Conservation (phyloP, 2,113 vertebrate species). For the Cygnus buccinator region DNA sequence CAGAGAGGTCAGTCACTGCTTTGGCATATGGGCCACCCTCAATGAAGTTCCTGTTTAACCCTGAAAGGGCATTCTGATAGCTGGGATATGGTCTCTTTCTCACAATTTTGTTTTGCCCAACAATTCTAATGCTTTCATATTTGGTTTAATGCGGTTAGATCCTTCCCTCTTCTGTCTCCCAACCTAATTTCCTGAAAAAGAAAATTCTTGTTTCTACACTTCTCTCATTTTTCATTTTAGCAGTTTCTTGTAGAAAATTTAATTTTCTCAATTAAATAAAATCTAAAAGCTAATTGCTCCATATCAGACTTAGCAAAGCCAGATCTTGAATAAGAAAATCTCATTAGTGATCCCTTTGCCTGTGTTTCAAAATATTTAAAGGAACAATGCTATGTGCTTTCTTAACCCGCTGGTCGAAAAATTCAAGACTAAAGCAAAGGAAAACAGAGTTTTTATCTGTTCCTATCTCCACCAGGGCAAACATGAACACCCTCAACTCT, state of each 20-base stretch:
- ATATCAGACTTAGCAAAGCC: neutral
- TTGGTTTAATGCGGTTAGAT: neutral
- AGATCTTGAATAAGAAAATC: neutral
- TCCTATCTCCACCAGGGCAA: neutral
- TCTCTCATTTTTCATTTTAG: neutral
- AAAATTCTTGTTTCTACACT: neutral
- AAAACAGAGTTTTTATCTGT: neutral
- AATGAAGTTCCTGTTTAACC: neutral
- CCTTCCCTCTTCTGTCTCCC: neutral
- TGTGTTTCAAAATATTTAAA: slow-evolving; percentile 10
- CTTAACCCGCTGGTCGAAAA: neutral
- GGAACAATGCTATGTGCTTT: neutral
- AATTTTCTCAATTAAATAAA: neutral
- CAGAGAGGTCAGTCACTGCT: neutral
- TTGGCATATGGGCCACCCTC: neutral
- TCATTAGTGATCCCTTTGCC: neutral
- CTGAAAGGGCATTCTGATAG: neutral
- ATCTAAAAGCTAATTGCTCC: neutral
- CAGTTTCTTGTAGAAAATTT: neutral
- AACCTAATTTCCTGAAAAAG: neutral
- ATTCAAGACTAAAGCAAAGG: neutral
- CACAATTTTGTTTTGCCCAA: neutral
- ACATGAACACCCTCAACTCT: neutral
- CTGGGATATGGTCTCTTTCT: neutral
- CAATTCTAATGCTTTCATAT: neutral